phyloP scores from a whole-genome alignment of 2,888 invertebrate species.

The Macrosiphum euphorbiae region DNA sequence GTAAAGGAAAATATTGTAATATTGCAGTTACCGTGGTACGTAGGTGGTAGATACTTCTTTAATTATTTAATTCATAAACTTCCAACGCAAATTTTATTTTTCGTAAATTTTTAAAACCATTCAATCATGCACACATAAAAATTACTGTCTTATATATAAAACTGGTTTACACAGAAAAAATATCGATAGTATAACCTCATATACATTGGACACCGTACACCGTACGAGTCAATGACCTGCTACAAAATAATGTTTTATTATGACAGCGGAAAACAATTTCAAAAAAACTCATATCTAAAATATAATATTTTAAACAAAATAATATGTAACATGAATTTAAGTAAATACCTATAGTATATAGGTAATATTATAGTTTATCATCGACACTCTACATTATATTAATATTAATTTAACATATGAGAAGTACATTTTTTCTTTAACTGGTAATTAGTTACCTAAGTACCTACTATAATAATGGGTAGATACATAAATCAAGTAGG shows the following conservation, averaged over 20 bases:
- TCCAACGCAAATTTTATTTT: not conserved
- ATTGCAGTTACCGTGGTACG: not conserved
- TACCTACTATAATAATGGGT: too few species aligned
- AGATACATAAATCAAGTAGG: not conserved
- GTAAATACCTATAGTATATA: not conserved
- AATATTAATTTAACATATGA: not conserved
- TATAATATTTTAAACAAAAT: not conserved
- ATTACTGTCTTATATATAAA: not conserved
- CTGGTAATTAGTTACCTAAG: not conserved
- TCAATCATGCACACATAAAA: not conserved
- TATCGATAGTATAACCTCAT: not conserved
- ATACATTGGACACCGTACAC: not conserved
- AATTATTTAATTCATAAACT: not conserved
- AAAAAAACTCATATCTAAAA: not conserved
- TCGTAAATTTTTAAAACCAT: not conserved
- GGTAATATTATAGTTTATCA: not conserved
- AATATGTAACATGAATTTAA: not conserved
- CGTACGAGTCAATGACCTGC: not conserved
- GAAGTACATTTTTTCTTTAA: not conserved
- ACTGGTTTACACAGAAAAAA: not conserved
- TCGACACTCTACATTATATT: not conserved
- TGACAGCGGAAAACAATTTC: not conserved
- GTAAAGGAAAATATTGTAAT: not conserved
- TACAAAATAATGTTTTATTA: not conserved
- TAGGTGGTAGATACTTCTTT: not conserved